Evolutionary conservation across 2,113 vertebrate species (phyloP).

Genomic region (Fregetta grallaria): DNA sequence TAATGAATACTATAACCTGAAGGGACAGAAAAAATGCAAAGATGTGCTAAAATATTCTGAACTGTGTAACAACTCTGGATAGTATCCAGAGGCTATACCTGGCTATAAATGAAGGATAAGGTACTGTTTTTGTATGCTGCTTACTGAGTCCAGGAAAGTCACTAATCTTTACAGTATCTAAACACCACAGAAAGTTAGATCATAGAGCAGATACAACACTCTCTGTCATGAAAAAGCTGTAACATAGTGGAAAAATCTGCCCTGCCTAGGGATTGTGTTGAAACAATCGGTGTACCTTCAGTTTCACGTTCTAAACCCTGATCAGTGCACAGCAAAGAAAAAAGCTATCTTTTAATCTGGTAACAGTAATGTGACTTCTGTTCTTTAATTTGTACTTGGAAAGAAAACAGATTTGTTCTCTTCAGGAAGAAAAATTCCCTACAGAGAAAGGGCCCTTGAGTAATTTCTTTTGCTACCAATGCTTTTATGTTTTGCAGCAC

Average conservation of each 20-base stretch:
- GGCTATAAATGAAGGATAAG: neutral
- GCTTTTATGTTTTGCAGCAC: neutral
- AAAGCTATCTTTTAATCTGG: constrained; percentile 8
- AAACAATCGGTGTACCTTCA: neutral
- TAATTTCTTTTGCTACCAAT: neutral
- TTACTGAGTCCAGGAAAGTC: neutral
- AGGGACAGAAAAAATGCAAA: constrained; percentile 1
- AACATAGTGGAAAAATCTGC: neutral
- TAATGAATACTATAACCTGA: constrained; percentile 27
- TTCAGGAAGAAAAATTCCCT: constrained; percentile 10
- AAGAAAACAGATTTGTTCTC: constrained; percentile 29
- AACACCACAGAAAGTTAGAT: neutral
- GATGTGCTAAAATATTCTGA: neutral
- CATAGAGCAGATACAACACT: neutral
- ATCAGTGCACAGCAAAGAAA: neutral
- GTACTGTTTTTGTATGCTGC: neutral
- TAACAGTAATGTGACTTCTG: neutral
- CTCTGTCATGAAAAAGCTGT: neutral
- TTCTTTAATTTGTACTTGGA: constrained; percentile 33
- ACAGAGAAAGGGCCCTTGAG: neutral
- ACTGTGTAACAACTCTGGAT: neutral
- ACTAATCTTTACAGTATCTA: neutral
- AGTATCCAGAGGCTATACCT: neutral
- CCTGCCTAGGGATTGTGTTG: neutral
- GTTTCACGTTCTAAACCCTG: neutral